A percentile compares a stretch with the other conserved stretches of the same genome.
Evolutionary conservation across 2,797 vertebrate genomes (phyloP).

Genomic region (Lagorchestes hirsutus): DNA sequence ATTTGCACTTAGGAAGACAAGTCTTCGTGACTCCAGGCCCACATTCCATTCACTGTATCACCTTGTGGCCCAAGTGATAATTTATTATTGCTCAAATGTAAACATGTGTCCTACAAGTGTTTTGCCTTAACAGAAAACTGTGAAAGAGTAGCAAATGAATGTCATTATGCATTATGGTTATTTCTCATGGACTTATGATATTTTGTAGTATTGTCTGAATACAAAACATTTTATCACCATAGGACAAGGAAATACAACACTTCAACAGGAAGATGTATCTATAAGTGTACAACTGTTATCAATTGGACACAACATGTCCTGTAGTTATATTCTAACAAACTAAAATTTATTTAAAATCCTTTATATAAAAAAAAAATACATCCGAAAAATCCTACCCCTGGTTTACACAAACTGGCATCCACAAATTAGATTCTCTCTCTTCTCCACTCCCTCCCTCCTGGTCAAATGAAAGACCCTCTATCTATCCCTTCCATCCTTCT

Average conservation of each 20-base stretch:
- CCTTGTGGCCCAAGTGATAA: neutral
- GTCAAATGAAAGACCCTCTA: neutral
- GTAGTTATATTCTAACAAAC: neutral
- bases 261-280: rapidly evolving
- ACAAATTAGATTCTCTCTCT: neutral
- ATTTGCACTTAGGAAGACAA: neutral
- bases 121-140: neutral
- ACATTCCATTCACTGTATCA: no score
- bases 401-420: neutral
- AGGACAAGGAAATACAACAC: neutral
- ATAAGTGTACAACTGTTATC: no score
- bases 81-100: neutral
- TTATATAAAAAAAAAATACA: neutral
- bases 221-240: no score
- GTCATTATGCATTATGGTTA: neutral
- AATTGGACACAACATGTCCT: neutral
- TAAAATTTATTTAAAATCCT: neutral
- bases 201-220: neutral
- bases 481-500: neutral
- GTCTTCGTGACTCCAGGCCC: neutral
- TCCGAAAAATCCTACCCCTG: neutral
- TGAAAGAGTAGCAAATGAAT: neutral
- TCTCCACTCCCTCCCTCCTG: neutral
- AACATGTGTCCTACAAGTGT: neutral
- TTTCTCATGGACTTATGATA: neutral